Percentiles rank a stretch among this genome's conserved stretches.
Evolutionary conservation across 2,113 vertebrate genomes (phyloP).

Genomic region (Pardalotus punctatus): DNA sequence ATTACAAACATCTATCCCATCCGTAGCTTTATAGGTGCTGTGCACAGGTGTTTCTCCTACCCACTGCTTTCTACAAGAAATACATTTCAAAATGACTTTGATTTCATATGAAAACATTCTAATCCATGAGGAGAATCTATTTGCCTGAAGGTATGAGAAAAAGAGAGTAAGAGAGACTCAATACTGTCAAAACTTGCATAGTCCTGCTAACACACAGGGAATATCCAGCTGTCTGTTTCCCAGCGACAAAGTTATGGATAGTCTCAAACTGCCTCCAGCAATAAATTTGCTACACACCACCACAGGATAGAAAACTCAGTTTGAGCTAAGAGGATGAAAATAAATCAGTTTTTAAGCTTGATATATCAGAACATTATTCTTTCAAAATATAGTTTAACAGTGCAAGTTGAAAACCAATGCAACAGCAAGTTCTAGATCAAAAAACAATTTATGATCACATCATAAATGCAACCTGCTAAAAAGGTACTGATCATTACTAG

Average conservation of each 20-base stretch:
- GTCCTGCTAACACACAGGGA: not conserved
- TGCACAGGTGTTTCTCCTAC: not conserved
- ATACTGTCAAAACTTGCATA: not conserved
- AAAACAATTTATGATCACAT: not conserved
- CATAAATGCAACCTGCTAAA: not conserved
- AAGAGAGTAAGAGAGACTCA: not conserved
- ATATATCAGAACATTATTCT: not conserved
- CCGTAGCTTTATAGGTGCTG: not conserved
- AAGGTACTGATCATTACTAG: not conserved
- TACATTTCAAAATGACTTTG: not conserved
- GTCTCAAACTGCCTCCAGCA: not conserved
- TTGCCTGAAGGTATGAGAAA: not conserved
- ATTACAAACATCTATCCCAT: not conserved
- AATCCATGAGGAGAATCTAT: not conserved
- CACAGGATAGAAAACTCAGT: not conserved
- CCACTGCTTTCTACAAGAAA: not conserved
- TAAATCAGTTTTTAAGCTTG: not conserved
- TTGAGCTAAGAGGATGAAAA: not conserved
- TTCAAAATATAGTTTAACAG: not conserved
- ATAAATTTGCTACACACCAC: not conserved
- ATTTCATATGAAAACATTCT: constrained; percentile 18
- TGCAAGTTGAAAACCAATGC: not conserved
- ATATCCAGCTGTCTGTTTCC: not conserved
- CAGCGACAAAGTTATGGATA: not conserved
- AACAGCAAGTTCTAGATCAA: not conserved